A percentile compares a stretch with the other conserved stretches of the same genome.
Evolutionary conservation across 2,888 invertebrate genomes (phyloP).

Genomic region (Drosophila macrospina): DNA sequence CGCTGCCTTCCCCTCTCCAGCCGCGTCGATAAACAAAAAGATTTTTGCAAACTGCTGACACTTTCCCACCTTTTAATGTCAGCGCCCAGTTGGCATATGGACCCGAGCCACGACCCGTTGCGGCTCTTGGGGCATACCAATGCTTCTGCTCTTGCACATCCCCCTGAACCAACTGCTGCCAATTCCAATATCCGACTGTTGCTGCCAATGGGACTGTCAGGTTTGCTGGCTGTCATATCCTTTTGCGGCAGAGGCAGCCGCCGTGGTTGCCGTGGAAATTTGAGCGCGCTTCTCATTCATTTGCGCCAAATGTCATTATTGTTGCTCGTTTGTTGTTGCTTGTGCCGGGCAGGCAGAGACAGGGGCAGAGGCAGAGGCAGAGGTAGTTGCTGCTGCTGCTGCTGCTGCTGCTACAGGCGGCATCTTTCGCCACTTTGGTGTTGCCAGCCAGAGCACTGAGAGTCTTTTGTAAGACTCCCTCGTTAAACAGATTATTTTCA

Average conservation of each 20-base stretch:
- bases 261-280: conserved; percentile 53
- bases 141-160: neutral
- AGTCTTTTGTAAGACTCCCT: conserved; percentile 84
- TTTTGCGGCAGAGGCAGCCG: conserved; percentile 64
- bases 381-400: neutral
- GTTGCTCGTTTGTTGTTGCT: conserved; percentile 78
- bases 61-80: conserved; percentile 85
- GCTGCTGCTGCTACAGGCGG: conserved; percentile 39
- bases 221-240: conserved; percentile 76
- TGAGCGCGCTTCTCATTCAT: conserved; percentile 75
- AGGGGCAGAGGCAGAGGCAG: conserved; percentile 11
- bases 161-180: conserved; percentile 15
- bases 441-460: conserved; percentile 40
- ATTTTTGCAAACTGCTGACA: conserved; percentile 75
- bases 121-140: conserved; percentile 37
- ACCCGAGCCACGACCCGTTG: conserved; percentile 42
- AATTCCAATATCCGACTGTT: conserved; percentile 41
- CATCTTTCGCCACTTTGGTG: conserved; percentile 60
- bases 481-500: conserved; percentile 84
- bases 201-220: conserved; percentile 46
- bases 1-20: neutral
- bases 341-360: conserved; percentile 37
- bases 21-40: conserved; percentile 4
- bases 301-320: conserved; percentile 82
- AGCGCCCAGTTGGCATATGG: conserved; percentile 56